Evolutionary conservation across 2,888 invertebrate genomes (phyloP), one percentile per base, ranked within the genome.

Genomic region (Papilio elwesi): DNA sequence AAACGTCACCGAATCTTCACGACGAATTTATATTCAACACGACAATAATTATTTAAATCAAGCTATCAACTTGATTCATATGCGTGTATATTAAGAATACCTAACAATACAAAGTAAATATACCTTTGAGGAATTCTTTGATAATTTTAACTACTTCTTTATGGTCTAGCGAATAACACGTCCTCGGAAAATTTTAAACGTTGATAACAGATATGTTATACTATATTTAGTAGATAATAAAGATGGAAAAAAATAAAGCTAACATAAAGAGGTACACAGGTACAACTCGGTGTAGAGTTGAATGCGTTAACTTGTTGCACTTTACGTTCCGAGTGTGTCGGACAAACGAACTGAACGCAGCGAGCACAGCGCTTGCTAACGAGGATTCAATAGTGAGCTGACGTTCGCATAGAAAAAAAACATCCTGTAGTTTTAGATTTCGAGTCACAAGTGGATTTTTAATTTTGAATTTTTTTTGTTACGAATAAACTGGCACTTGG

Each of bases 231-330:
- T 10, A 10, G 53, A 59, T 1, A 26, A 26, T 26, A 4, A 26
- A 26, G 26, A 26, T 26, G 26, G 26, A 26, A 26, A 26, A 57
- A 0, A 59, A 36, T 36, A 38, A 38, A 59, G 6, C 11, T 62
- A 62, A 57, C 36, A 57, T 13, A 43, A 59, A 43, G 43, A 62
- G 38, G 59, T 43, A 62, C 10, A 62, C 43, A n/a, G 43, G 10
- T 62, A 43, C 4, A 38, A 62, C 43, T 11, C 15, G 59, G 59
- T 62, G 59, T 6, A 10, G 43, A 43, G 38, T 6, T 62, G 43
- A 62, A 62, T 62, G 59, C 59, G 43, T 62, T 62, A 62, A 68
- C 68, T 68, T 68, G 68, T 68, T 68, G 68, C 59, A 49, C 55
- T 59, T 55, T 48, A 55, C 15, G 68, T 48, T 36, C 36, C 59